These are phyloP conservation scores for Diadromus collaris DNA, from an alignment of 2,888 invertebrate species.

Conservation along the genomic window DNA sequence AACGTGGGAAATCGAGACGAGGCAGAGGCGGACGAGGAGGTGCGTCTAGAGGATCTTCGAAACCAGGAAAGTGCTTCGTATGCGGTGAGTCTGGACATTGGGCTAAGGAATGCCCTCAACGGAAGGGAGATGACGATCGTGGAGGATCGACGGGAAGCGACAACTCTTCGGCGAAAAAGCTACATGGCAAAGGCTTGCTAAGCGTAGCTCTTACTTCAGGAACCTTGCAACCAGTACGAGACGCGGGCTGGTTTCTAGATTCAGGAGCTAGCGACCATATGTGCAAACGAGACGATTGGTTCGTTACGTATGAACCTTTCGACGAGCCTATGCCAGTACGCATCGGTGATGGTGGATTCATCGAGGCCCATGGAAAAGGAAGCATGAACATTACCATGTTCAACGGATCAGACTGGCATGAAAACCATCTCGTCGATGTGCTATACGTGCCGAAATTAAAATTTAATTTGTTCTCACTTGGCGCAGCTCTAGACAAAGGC, in stretches of 20 bases:
- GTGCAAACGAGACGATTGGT: slow-evolving; percentile 45
- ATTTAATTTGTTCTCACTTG: slow-evolving; percentile 54
- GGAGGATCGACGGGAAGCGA: too few species aligned
- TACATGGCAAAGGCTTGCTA: background rate
- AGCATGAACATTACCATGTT: slow-evolving; percentile 57
- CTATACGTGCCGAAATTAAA: slow-evolving; percentile 52
- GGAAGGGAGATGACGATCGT: slow-evolving; percentile 17
- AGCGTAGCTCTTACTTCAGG: too few species aligned
- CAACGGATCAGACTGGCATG: slow-evolving; percentile 53
- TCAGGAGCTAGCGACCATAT: too few species aligned
- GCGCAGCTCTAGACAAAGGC: slow-evolving; percentile 55
- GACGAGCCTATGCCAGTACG: slow-evolving; percentile 6
- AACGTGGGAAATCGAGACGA: slow-evolving; percentile 11
- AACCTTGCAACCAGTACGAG: too few species aligned
- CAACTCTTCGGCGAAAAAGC: background rate
- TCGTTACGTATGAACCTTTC: slow-evolving; percentile 34
- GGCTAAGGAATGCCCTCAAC: slow-evolving; percentile 49
- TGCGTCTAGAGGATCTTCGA: background rate
- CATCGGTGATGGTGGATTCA: slow-evolving; percentile 54
- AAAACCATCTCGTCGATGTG: slow-evolving; percentile 55
- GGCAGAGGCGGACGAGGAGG: slow-evolving; percentile 3
- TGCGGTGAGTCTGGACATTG: slow-evolving; percentile 61
- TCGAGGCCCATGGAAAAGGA: slow-evolving; percentile 48
- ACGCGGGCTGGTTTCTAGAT: too few species aligned
- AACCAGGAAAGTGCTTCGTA: slow-evolving; percentile 49